Conservation (phyloP, 2,113 vertebrate genomes). For the Macaca mulatta region DNA sequence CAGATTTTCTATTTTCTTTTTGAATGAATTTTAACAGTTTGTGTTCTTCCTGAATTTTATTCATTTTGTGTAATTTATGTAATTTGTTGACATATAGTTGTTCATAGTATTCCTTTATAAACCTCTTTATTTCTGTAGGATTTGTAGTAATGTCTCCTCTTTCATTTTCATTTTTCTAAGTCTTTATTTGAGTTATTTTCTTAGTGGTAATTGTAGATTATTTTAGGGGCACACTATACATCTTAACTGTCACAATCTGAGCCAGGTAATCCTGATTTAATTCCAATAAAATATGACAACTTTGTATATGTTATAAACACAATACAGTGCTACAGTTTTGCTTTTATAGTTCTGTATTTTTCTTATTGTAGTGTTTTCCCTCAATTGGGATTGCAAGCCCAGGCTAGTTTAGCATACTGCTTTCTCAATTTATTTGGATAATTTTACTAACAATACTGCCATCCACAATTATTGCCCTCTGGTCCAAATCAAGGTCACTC, state of each 20-base stretch:
- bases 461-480: not conserved
- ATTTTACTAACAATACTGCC: not conserved
- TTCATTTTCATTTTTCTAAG: not conserved
- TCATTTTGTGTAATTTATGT: not conserved
- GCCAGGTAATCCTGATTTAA: not conserved
- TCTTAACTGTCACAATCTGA: not conserved
- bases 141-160: not conserved
- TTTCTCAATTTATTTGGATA: not conserved
- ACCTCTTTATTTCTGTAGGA: not conserved
- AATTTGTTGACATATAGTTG: not conserved
- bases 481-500: not conserved
- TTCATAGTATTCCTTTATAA: not conserved
- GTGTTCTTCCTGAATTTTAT: not conserved
- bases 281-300: not conserved
- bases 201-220: not conserved
- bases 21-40: not conserved
- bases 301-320: not conserved
- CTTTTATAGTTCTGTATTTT: no score
- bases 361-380: not conserved
- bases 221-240: not conserved
- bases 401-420: not conserved
- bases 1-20: not conserved
- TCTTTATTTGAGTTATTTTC: not conserved
- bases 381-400: not conserved
- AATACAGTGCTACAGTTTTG: not conserved